Percentiles rank a stretch among this genome's conserved stretches.
phyloP scores from a whole-genome alignment of 2,888 invertebrate genomes.

The Alloscopus bannaensis region DNA sequence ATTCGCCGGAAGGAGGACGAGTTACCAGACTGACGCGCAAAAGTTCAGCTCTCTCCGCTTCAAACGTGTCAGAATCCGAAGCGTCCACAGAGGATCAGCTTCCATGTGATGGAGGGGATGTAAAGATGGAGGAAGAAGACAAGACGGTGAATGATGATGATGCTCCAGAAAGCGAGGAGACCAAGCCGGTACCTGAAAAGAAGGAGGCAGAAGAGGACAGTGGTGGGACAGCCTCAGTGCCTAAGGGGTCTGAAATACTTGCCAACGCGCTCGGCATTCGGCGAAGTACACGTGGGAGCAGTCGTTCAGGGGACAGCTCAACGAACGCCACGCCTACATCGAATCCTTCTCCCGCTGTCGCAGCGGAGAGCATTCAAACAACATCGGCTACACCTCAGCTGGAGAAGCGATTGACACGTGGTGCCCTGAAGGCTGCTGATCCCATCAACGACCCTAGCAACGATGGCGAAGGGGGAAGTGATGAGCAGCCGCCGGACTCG shows the following conservation, averaged over 20 bases:
- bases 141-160: conserved; percentile 40
- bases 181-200: conserved; percentile 41
- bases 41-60: conserved; percentile 36
- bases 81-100: conserved; percentile 42
- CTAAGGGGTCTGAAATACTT: conserved; percentile 65
- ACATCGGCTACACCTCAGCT: conserved; percentile 16
- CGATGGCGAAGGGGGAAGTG: conserved; percentile 33
- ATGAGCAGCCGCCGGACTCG: conserved; percentile 51
- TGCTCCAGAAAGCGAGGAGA: too few species aligned
- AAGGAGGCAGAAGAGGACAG: conserved; percentile 54
- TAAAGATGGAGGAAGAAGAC: conserved; percentile 40
- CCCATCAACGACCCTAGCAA: conserved; percentile 24
- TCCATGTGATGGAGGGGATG: conserved; percentile 40
- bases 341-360: not conserved
- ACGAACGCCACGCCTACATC: not conserved
- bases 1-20: conserved; percentile 30
- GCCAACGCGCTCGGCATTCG: conserved; percentile 69
- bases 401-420: conserved; percentile 48
- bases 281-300: conserved; percentile 53
- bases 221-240: conserved; percentile 21
- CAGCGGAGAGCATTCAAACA: not conserved
- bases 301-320: conserved; percentile 34
- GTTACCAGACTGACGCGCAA: conserved; percentile 45
- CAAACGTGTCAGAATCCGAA: conserved; percentile 46
- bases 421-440: conserved; percentile 24